Conservation (phyloP, 2,888 invertebrate species). For the Hermaeophaga mercurialis region DNA sequence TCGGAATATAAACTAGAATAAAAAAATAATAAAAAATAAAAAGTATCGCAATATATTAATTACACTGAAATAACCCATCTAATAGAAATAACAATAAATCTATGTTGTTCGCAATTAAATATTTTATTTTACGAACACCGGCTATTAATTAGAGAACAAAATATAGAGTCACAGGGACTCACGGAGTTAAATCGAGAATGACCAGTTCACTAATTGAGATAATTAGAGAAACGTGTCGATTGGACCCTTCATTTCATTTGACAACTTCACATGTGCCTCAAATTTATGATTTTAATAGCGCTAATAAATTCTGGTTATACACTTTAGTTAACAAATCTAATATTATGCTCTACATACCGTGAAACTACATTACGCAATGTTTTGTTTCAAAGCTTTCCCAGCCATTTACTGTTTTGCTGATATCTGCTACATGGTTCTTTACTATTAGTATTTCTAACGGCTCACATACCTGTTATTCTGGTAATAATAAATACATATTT, state of each 20-base stretch:
- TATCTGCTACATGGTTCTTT: no score
- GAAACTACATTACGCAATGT: background rate
- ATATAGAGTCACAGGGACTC: constrained; percentile 20
- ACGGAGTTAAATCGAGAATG: constrained; percentile 35
- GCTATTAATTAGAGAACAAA: constrained; percentile 9
- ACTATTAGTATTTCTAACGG: no score
- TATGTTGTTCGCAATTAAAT: no score
- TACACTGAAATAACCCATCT: no score
- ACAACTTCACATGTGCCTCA: constrained; percentile 56
- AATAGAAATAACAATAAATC: no score
- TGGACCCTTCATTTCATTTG: constrained; percentile 54
- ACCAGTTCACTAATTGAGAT: constrained; percentile 57
- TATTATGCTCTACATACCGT: constrained; percentile 31
- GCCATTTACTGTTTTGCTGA: background rate
- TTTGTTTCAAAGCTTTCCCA: background rate
- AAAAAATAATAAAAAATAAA: no score
- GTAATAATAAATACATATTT: no score
- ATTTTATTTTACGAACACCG: background rate
- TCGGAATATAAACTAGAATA: no score
- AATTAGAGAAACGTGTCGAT: constrained; percentile 58
- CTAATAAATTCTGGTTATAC: constrained; percentile 56
- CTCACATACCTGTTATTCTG: no score
- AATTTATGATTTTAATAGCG: constrained; percentile 58
- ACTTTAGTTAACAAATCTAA: constrained; percentile 56
- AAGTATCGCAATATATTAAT: no score